Base-by-base conservation (phyloP, 2,797 vertebrate genomes). In the Myotis myotis region DNA sequence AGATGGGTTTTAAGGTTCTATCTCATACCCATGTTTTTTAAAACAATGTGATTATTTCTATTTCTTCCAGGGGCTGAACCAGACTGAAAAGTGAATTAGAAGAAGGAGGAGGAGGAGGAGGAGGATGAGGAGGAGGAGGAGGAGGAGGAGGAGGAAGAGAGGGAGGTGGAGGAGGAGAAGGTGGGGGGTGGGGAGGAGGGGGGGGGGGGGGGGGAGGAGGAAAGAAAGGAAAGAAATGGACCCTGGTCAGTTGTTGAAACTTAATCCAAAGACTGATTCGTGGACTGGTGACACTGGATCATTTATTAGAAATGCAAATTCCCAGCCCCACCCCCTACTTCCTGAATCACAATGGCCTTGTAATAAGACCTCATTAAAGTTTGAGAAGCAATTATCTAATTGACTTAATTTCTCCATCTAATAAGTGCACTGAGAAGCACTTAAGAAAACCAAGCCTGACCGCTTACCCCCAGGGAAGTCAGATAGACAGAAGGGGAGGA, bases 351-450 rank as follows among this genome's bases (percentile, higher is more conserved):
- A 93, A 68, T 2, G 4, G 70, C 30, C n/a, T 41, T 70, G 83
- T 91, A 71, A 68, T 41, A 44, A 71, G 36, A 80, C n/a, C 80
- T 92, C 84, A 62, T 89, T 96, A 75, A 94, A 90, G 33, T 66
- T 87, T 71, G 28, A 85, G 79, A 95, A 81, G 86, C 49, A 76
- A 66, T 49, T 41, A 23, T 83, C 57, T 75, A 55, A 90, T 89
- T 0, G 11, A 23, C 15, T 47, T 91, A 44, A 79, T 55, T 80
- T 83, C 47, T 76, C 41, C 72, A 36, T 19, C 38, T 64, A 84
- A 64, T 51, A 15, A 4, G 11, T 53, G 36, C 51, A 64, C 38
- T 71, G 36, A 57, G 23, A 85, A 49, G 36, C 44, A 33, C 20
- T 30, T 83, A 15, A 80, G 80, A 86, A 68, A 1, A 9, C 33